These are phyloP conservation scores for Ditylenchus weischeri DNA, from an alignment of 2,888 invertebrate species.

Conservation along the genomic window DNA sequence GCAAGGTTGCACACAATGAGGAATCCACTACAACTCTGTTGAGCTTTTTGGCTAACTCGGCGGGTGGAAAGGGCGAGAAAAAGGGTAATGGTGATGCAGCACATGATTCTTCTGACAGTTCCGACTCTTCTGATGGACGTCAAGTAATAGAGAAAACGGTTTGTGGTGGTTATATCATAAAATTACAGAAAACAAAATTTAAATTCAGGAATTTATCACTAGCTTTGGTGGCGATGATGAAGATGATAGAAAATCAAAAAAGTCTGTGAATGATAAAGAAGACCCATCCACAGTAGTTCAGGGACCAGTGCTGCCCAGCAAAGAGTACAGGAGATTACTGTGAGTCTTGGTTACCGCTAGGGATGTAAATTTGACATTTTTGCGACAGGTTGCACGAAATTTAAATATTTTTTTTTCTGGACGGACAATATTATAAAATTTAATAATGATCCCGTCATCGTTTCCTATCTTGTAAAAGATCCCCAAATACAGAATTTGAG, in stretches of 20 bases:
- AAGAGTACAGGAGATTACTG: slow-evolving; percentile 42
- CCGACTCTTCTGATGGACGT: slow-evolving; percentile 13
- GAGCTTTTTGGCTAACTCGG: slow-evolving; percentile 25
- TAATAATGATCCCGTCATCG: too few relatives aligned
- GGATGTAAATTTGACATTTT: not conserved
- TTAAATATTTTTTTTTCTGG: too few relatives aligned
- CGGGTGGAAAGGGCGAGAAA: not conserved
- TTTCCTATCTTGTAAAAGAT: too few relatives aligned
- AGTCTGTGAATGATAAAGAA: slow-evolving; percentile 22
- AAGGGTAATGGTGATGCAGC: not conserved
- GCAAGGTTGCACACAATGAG: slow-evolving; percentile 34
- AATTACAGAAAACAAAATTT: not conserved
- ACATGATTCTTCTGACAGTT: not conserved
- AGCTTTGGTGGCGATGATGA: slow-evolving; percentile 39
- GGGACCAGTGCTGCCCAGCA: slow-evolving; percentile 44
- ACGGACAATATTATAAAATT: too few relatives aligned
- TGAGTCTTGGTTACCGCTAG: slow-evolving; percentile 17
- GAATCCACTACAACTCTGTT: slow-evolving; percentile 49
- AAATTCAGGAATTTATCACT: slow-evolving; percentile 38
- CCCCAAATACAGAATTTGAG: too few relatives aligned
- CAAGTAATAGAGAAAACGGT: not conserved
- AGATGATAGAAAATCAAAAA: slow-evolving; percentile 10
- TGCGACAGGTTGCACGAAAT: too few relatives aligned
- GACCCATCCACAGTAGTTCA: slow-evolving; percentile 27
- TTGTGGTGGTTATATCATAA: not conserved